phyloP scores from a whole-genome alignment of 2,797 vertebrate species.

The Alfaro cultratus region DNA sequence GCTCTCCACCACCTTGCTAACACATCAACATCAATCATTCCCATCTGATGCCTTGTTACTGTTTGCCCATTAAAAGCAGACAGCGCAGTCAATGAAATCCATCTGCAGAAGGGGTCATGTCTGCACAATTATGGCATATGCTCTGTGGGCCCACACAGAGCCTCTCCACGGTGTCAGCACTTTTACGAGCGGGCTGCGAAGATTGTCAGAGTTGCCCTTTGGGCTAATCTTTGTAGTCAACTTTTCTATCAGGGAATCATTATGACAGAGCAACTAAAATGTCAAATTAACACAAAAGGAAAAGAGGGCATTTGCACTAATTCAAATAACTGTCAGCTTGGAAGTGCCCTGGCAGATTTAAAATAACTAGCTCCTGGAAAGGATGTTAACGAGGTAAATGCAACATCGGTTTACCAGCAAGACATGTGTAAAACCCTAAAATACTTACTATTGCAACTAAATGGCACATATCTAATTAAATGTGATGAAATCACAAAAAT shows the following conservation, averaged over 20 bases:
- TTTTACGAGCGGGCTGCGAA: conserved; percentile 48
- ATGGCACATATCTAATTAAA: neutral
- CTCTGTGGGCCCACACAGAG: conserved; percentile 28
- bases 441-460: neutral
- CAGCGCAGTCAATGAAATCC: conserved; percentile 62
- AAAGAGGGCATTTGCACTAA: conserved; percentile 27
- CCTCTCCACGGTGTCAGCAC: conserved; percentile 56
- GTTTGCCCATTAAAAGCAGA: conserved; percentile 65
- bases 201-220: conserved; percentile 72
- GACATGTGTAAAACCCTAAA: neutral
- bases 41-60: conserved; percentile 65
- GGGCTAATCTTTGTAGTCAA: conserved; percentile 67
- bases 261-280: conserved; percentile 59
- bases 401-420: neutral
- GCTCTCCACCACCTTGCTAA: conserved; percentile 38
- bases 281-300: conserved; percentile 60
- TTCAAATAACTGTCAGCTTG: conserved; percentile 32
- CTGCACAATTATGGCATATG: conserved; percentile 52
- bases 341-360: conserved; percentile 18
- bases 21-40: conserved; percentile 61
- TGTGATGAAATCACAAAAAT: neutral
- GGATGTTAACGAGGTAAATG: neutral
- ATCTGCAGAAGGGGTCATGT: conserved; percentile 59
- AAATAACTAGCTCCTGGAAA: neutral
- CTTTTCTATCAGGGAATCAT: conserved; percentile 63